phyloP scores from a whole-genome alignment of 1,140 invertebrate species.

The Cydia splendana region DNA sequence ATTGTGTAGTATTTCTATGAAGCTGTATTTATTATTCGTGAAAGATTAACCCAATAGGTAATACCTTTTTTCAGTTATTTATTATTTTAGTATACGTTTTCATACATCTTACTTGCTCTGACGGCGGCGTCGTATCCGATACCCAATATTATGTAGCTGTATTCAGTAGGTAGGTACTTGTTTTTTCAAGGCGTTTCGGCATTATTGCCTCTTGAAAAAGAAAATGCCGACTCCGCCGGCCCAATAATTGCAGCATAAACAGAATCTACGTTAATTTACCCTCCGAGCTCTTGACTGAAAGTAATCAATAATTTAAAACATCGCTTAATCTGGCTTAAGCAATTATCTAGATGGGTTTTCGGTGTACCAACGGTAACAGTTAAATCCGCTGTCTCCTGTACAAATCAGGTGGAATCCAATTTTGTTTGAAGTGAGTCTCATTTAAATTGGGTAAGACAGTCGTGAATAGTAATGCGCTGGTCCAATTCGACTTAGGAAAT shows the following conservation, averaged over 20 bases:
- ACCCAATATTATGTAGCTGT: background rate
- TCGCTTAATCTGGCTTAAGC: constrained; percentile 30
- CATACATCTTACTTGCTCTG: too few species aligned
- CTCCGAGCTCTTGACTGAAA: constrained; percentile 25
- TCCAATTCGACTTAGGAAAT: background rate
- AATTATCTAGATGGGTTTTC: constrained; percentile 29
- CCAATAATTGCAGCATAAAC: constrained; percentile 14
- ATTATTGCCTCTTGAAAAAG: too few species aligned
- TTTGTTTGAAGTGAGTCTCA: constrained; percentile 50
- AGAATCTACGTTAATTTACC: constrained; percentile 17
- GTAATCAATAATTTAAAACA: constrained; percentile 33
- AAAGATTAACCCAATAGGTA: too few species aligned
- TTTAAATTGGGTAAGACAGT: constrained; percentile 38
- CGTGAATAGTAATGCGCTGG: background rate
- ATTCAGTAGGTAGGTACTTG: too few species aligned
- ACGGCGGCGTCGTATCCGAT: background rate
- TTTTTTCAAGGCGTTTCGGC: too few species aligned
- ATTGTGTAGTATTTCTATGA: too few species aligned
- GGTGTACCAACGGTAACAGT: constrained; percentile 22
- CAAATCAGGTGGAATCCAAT: constrained; percentile 47
- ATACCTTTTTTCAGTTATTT: too few species aligned
- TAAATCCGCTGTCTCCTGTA: constrained; percentile 39
- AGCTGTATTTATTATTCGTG: too few species aligned
- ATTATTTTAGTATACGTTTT: too few species aligned
- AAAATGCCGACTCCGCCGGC: background rate